Percentiles rank a stretch among this genome's conserved stretches.
These are phyloP conservation scores for Stegastes partitus DNA, from an alignment of 2,113 vertebrate species.

Conservation along the genomic window DNA sequence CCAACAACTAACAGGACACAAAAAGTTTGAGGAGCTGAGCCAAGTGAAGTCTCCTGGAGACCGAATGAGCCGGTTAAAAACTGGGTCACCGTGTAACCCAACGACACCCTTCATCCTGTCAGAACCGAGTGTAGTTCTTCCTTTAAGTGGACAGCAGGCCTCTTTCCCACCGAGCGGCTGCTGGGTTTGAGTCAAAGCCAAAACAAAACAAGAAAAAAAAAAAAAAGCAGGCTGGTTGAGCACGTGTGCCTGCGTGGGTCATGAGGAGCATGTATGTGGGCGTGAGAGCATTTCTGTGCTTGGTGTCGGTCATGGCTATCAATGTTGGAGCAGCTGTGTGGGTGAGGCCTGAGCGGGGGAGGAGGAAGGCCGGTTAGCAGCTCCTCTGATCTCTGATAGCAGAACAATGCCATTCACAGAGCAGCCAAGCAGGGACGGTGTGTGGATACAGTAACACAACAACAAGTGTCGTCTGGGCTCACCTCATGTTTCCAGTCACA, in stretches of 20 bases:
- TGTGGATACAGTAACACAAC: background rate
- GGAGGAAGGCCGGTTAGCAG: background rate
- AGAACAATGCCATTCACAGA: slow-evolving; percentile 53
- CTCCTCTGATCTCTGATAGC: slow-evolving; percentile 15
- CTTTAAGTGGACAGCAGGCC: background rate
- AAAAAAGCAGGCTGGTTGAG: background rate
- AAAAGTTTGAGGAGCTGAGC: background rate
- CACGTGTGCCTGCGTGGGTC: background rate
- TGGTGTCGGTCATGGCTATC: slow-evolving; percentile 58
- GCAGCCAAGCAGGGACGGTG: background rate
- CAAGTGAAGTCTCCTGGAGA: slow-evolving; percentile 16
- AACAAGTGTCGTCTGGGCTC: background rate
- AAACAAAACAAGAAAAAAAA: no score
- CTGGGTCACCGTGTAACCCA: slow-evolving; percentile 23
- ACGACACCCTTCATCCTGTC: slow-evolving; percentile 1
- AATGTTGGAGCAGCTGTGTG: slow-evolving; percentile 76
- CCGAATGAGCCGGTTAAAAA: slow-evolving; percentile 15
- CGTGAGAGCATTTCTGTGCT: slow-evolving; percentile 33
- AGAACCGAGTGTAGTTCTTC: background rate
- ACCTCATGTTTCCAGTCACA: slow-evolving; percentile 16
- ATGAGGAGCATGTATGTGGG: slow-evolving; percentile 23
- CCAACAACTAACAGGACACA: slow-evolving; percentile 27
- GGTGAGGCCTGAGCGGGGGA: slow-evolving; percentile 43
- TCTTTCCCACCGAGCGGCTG: background rate
- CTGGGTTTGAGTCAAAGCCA: background rate